These are phyloP conservation scores for Stenopsyche tienmushanensis DNA, from an alignment of 1,140 invertebrate species.

Conservation along the genomic window DNA sequence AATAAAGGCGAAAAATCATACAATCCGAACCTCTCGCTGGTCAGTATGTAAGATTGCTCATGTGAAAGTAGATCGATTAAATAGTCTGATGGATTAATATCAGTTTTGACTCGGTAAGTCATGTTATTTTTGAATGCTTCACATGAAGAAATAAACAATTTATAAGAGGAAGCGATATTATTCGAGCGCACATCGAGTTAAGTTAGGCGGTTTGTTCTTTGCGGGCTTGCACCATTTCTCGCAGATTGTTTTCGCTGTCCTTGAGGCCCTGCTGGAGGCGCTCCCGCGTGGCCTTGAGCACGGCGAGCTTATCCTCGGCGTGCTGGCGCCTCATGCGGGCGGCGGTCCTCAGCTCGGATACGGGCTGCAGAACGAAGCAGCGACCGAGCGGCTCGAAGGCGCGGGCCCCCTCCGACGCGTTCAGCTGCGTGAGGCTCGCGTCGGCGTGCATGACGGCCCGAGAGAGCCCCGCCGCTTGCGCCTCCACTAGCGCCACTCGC, in stretches of 20 bases:
- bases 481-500: constrained; percentile 51
- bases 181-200: too few relatives aligned
- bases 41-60: too few relatives aligned
- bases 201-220: constrained; percentile 56
- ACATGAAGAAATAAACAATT: too few relatives aligned
- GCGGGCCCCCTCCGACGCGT: constrained; percentile 22
- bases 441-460: constrained; percentile 69
- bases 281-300: constrained; percentile 71
- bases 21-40: too few relatives aligned
- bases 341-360: constrained; percentile 63
- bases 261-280: constrained; percentile 68
- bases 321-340: constrained; percentile 62
- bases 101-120: too few relatives aligned
- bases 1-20: too few relatives aligned
- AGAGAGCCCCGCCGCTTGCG: constrained; percentile 76
- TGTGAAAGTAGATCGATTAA: too few relatives aligned
- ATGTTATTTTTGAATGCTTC: too few relatives aligned
- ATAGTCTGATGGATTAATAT: too few relatives aligned
- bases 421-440: constrained; percentile 65
- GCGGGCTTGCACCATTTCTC: constrained; percentile 78
- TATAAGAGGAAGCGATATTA: too few relatives aligned
- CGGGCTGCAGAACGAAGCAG: constrained; percentile 75
- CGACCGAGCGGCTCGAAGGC: constrained; percentile 72
- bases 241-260: constrained; percentile 79
- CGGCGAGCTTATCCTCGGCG: constrained; percentile 70